phyloP scores from a whole-genome alignment of 2,113 vertebrate species.

The Larimichthys polyactis region DNA sequence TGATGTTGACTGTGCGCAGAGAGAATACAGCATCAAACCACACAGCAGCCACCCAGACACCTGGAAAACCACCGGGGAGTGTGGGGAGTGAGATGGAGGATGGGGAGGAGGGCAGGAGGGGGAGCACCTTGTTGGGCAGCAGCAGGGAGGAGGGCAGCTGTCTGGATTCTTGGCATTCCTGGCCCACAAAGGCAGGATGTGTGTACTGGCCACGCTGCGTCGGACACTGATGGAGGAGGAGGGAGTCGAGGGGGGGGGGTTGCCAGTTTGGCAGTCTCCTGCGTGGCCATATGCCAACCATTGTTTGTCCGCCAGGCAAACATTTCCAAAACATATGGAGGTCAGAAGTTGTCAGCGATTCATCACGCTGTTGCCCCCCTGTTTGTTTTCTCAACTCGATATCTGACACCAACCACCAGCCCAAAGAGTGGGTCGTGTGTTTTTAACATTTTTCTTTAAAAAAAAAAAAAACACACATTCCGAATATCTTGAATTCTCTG shows the following conservation, averaged over 20 bases:
- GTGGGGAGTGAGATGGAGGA: constrained; percentile 1
- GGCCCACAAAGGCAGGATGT: constrained; percentile 87
- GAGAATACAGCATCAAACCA: constrained; percentile 26
- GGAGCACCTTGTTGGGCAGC: constrained; percentile 69
- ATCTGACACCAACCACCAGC: constrained; percentile 27
- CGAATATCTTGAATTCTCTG: not conserved
- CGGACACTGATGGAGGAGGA: constrained; percentile 62
- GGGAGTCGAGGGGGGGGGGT: constrained; percentile 19
- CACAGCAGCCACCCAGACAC: constrained; percentile 43
- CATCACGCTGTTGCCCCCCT: constrained; percentile 32
- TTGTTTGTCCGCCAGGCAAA: constrained; percentile 83
- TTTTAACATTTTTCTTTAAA: not conserved
- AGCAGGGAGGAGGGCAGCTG: constrained; percentile 51
- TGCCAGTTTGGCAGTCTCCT: constrained; percentile 63
- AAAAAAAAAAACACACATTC: not conserved
- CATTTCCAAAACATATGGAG: constrained; percentile 78
- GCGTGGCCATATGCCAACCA: constrained; percentile 77
- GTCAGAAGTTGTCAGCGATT: constrained; percentile 59
- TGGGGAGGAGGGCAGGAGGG: not conserved
- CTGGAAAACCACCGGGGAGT: constrained; percentile 25
- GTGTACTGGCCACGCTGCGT: constrained; percentile 70
- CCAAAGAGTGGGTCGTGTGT: not conserved
- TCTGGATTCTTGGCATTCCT: constrained; percentile 83
- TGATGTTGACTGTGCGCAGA: constrained; percentile 24
- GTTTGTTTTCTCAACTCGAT: constrained; percentile 50